Percentiles rank a stretch among this genome's conserved stretches.
phyloP scores from a whole-genome alignment of 2,113 vertebrate genomes.

The Psittacula cyanocephala region DNA sequence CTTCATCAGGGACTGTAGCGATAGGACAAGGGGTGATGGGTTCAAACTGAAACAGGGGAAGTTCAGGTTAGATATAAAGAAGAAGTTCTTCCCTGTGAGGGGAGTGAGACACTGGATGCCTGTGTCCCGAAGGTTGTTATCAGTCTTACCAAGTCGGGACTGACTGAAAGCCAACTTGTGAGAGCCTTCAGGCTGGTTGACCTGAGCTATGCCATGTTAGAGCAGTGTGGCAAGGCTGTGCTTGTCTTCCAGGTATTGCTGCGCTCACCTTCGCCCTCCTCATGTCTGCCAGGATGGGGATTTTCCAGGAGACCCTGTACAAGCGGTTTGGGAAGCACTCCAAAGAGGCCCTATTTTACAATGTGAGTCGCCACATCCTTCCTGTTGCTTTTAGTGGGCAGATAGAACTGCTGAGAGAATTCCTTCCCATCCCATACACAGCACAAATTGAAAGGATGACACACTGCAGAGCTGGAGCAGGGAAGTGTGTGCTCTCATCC shows the following conservation, averaged over 20 bases:
- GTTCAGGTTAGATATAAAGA: neutral
- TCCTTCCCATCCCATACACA: neutral
- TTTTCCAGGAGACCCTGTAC: conserved; percentile 95
- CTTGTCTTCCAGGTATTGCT: conserved; percentile 79
- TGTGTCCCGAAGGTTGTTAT: fast-evolving
- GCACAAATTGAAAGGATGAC: neutral
- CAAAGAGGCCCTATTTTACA: conserved; percentile 95
- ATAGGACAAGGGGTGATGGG: too few relatives aligned
- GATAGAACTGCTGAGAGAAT: neutral
- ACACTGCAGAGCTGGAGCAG: neutral
- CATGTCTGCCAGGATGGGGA: conserved; percentile 96
- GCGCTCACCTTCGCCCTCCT: conserved; percentile 94
- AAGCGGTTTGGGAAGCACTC: conserved; percentile 93
- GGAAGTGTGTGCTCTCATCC: neutral
- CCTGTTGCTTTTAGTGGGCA: neutral
- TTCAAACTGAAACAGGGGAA: too few relatives aligned
- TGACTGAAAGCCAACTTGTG: fast-evolving
- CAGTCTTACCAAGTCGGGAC: neutral
- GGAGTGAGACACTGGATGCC: neutral
- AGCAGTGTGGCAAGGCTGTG: neutral
- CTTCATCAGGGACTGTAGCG: too few relatives aligned
- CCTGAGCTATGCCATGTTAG: neutral
- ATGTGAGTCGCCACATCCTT: conserved; percentile 75
- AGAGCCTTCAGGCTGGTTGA: neutral
- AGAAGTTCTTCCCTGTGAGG: neutral